Evolutionary conservation across 2,113 vertebrate genomes (phyloP).

Genomic region (Parus major): DNA sequence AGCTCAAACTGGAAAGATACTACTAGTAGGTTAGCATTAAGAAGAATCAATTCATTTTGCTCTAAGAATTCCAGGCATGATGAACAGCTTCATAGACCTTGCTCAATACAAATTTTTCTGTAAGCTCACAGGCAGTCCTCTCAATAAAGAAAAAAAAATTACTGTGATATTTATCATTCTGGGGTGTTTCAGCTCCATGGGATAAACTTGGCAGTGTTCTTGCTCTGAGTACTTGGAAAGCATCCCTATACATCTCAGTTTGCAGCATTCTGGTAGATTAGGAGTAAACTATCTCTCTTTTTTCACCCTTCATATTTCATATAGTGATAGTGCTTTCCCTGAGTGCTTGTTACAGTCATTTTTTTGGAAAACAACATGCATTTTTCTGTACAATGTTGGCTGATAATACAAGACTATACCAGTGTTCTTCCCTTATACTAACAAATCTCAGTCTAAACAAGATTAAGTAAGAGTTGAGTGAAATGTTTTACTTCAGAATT

Average conservation of each 20-base stretch:
- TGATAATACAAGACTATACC: neutral
- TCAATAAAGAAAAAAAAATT: neutral
- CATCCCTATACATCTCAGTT: neutral
- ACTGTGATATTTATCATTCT: neutral
- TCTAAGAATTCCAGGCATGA: neutral
- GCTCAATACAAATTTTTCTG: rapidly evolving
- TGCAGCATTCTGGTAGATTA: neutral
- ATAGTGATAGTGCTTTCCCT: neutral
- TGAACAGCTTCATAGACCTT: neutral
- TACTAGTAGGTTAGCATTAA: neutral
- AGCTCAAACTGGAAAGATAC: neutral
- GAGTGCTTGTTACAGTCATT: neutral
- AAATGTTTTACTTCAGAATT: neutral
- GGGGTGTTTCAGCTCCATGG: neutral
- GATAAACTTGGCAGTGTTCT: neutral
- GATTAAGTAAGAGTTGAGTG: neutral
- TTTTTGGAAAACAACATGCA: neutral
- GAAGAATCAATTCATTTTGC: neutral
- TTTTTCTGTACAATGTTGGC: constrained; percentile 6
- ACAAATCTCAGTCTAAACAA: neutral
- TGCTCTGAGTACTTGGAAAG: neutral
- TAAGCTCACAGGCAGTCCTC: neutral
- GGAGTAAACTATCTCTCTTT: neutral
- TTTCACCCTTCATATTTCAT: neutral
- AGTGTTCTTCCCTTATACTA: neutral